Evolutionary conservation across 2,797 vertebrate genomes (phyloP).

Genomic region (Myotis findleyi): DNA sequence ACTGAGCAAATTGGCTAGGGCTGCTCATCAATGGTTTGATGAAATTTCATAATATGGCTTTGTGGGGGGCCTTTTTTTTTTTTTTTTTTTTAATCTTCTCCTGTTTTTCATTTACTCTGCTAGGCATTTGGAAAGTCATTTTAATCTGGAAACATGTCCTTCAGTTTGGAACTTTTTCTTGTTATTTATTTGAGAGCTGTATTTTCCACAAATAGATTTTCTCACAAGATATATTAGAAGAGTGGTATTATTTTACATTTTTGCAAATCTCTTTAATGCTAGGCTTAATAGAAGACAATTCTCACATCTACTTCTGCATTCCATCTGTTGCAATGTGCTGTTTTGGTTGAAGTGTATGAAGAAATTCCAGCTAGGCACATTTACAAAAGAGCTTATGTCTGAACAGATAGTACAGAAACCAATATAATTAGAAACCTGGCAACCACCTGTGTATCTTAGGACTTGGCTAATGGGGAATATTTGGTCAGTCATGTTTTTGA

Average conservation of each 20-base stretch:
- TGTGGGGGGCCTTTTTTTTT: background rate
- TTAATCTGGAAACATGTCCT: background rate
- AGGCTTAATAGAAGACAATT: background rate
- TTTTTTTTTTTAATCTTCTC: background rate
- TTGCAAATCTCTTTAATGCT: background rate
- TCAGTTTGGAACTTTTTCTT: background rate
- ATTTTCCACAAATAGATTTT: conserved; percentile 36
- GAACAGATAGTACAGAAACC: conserved; percentile 73
- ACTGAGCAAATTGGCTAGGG: background rate
- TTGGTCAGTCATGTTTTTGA: conserved; percentile 64
- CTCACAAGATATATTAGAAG: conserved; percentile 22
- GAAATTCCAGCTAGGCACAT: conserved; percentile 76
- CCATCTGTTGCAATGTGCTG: conserved; percentile 14
- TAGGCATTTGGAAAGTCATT: background rate
- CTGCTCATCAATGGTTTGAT: background rate
- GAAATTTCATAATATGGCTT: background rate
- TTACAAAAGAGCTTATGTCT: conserved; percentile 74
- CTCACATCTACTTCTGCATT: conserved; percentile 14
- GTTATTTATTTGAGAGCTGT: background rate
- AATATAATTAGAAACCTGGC: conserved; percentile 68
- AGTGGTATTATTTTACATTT: conserved; percentile 17
- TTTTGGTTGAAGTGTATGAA: conserved; percentile 31
- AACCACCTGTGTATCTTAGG: conserved; percentile 66
- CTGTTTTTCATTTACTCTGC: background rate
- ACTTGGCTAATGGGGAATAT: conserved; percentile 61